A percentile compares a stretch with the other conserved stretches of the same genome.
phyloP scores from a whole-genome alignment of 2,113 vertebrate species.

The Taurulus bubalis region DNA sequence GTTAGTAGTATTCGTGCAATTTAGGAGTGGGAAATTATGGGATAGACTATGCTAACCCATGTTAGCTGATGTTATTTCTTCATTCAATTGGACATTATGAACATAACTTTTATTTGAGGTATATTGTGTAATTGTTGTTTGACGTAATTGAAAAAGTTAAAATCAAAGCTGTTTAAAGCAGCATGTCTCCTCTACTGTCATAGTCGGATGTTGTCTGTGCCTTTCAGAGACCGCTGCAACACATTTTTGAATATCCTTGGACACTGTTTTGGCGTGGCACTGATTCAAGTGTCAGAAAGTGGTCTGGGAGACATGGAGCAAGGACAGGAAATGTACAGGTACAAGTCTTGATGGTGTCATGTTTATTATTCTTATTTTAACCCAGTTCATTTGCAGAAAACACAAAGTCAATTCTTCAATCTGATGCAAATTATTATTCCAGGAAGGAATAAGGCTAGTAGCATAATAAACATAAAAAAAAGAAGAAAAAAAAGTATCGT shows the following conservation, averaged over 20 bases:
- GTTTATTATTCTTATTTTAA: not conserved
- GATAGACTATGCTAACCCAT: not conserved
- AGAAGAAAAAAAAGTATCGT: too few relatives aligned
- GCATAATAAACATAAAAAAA: too few relatives aligned
- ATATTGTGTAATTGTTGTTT: not conserved
- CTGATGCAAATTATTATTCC: not conserved
- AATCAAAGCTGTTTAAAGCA: too few relatives aligned
- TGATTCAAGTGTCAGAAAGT: not conserved
- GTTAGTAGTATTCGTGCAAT: not conserved
- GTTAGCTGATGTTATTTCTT: not conserved
- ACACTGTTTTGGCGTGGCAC: not conserved
- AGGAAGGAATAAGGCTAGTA: not conserved
- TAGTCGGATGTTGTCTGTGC: not conserved
- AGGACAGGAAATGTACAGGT: not conserved
- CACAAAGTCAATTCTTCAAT: not conserved
- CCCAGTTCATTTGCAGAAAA: not conserved
- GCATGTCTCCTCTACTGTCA: not conserved
- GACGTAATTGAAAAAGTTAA: too few relatives aligned
- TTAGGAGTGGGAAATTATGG: not conserved
- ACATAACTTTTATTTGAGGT: not conserved
- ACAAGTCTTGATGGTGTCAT: not conserved
- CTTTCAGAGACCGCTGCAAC: conserved; percentile 22
- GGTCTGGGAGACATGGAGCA: too few relatives aligned
- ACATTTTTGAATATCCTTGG: not conserved
- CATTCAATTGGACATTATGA: not conserved